phyloP scores from a whole-genome alignment of 2,113 vertebrate species.

The Cynopterus brachyotis region DNA sequence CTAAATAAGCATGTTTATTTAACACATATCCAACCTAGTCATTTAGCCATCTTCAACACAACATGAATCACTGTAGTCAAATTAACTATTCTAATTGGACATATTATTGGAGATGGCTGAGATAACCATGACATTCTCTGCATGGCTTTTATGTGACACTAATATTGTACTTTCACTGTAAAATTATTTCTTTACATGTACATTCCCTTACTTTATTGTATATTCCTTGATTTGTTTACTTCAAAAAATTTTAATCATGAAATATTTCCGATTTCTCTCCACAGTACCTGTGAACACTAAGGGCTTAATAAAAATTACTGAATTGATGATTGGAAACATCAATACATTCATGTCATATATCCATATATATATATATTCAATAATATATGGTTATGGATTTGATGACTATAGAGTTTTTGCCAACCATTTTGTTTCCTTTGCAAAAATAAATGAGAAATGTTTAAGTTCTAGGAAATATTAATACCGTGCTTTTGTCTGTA shows the following conservation, averaged over 20 bases:
- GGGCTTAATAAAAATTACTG: neutral
- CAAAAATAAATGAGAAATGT: neutral
- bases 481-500: slow-evolving; percentile 11
- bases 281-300: neutral
- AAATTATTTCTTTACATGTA: neutral
- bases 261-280: neutral
- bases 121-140: neutral
- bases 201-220: neutral
- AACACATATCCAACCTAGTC: neutral
- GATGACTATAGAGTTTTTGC: slow-evolving; percentile 1
- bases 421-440: slow-evolving; percentile 20
- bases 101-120: neutral
- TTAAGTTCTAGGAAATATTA: neutral
- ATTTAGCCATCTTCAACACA: slow-evolving; percentile 1
- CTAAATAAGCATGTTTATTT: slow-evolving; percentile 15
- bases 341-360: neutral
- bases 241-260: neutral
- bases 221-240: neutral
- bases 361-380: neutral
- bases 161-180: neutral
- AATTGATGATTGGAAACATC: neutral
- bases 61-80: neutral
- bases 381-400: neutral
- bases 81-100: neutral
- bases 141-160: neutral